Percentiles rank a stretch among this genome's conserved stretches.
Conservation (phyloP, 1,140 invertebrate species). For the Pseudomyrmex gracilis region DNA sequence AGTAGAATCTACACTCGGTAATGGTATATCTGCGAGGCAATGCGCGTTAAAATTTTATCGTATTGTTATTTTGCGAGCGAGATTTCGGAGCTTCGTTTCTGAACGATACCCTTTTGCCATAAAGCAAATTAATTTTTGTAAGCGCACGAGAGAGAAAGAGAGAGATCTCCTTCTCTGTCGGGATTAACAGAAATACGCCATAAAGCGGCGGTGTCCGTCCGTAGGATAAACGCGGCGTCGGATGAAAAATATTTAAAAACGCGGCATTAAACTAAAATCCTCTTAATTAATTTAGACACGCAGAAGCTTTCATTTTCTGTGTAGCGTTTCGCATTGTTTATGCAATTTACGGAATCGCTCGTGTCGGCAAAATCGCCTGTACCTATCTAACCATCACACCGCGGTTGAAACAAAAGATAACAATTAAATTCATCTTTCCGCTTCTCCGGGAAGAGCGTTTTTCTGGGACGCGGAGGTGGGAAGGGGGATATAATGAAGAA, state of each 20-base stretch:
- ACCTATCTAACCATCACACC: background rate
- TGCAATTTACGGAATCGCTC: background rate
- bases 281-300: conserved; percentile 50
- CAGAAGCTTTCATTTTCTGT: conserved; percentile 9
- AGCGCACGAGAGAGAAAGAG: too few relatives aligned
- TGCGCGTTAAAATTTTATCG: background rate
- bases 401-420: background rate
- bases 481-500: conserved; percentile 20
- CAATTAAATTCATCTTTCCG: conserved; percentile 36
- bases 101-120: conserved; percentile 14
- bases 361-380: background rate
- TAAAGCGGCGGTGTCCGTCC: background rate
- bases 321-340: conserved; percentile 21
- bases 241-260: conserved; percentile 34
- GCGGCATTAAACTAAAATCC: conserved; percentile 42
- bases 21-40: background rate
- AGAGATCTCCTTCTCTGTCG: conserved; percentile 7
- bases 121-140: conserved; percentile 48
- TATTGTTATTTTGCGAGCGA: background rate
- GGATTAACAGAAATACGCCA: conserved; percentile 45
- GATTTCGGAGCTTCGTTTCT: conserved; percentile 23
- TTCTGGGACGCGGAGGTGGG: background rate
- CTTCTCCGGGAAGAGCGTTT: background rate
- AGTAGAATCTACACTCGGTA: background rate
- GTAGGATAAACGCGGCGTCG: too few relatives aligned